These are phyloP conservation scores for Scaptomyza montana DNA, from an alignment of 1,140 invertebrate species.

Conservation along the genomic window DNA sequence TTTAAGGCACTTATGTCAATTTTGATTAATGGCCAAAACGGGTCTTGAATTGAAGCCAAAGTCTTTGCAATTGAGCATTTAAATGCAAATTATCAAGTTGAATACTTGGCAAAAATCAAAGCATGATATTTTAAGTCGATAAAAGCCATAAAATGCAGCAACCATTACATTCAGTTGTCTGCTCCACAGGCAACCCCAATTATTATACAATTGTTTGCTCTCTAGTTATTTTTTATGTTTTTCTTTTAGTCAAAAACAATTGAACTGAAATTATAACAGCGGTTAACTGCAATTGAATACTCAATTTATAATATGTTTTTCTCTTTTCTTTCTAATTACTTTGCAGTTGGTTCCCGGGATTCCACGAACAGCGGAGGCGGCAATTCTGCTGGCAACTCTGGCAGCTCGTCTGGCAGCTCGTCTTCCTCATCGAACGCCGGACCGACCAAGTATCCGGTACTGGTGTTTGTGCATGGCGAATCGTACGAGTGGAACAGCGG, in stretches of 20 bases:
- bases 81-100: constrained; percentile 35
- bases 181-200: constrained; percentile 1
- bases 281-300: constrained; percentile 47
- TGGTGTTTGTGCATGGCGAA: constrained; percentile 98
- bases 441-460: constrained; percentile 90
- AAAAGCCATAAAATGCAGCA: constrained; percentile 38
- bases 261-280: constrained; percentile 39
- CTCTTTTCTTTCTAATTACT: constrained; percentile 53
- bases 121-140: constrained; percentile 1
- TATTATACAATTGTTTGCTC: constrained; percentile 4
- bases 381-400: constrained; percentile 22
- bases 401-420: constrained; percentile 34
- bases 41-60: constrained; percentile 3
- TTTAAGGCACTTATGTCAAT: constrained; percentile 29
- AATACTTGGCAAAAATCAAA: constrained; percentile 12
- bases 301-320: constrained; percentile 37
- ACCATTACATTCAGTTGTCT: constrained; percentile 33
- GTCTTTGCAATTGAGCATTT: constrained; percentile 16
- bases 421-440: constrained; percentile 36
- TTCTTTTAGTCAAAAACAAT: constrained; percentile 12
- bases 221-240: not conserved
- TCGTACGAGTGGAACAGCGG: constrained; percentile 98
- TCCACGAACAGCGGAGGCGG: constrained; percentile 69
- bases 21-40: constrained; percentile 34
- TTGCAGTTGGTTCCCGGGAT: constrained; percentile 89